Evolutionary conservation across 2,113 vertebrate genomes (phyloP), one percentile per base, ranked within the genome.

Genomic region (Poicephalus gulielmi): DNA sequence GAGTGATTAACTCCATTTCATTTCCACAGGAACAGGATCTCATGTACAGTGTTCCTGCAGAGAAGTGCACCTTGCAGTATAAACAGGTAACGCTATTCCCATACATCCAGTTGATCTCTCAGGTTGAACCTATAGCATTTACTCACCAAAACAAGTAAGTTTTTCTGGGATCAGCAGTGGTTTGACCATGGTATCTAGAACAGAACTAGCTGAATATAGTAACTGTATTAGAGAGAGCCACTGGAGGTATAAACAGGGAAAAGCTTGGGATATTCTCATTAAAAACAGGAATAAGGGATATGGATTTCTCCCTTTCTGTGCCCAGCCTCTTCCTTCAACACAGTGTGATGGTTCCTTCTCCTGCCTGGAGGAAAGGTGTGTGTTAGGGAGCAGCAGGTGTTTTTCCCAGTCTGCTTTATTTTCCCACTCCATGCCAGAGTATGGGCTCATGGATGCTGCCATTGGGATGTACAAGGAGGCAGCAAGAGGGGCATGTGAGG

Each of bases 391-490:
- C n/a, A 66, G 39, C 33, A 6, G 18, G 57, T 1, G 8, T 13
- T 55, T n/a, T 66, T 11, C 44, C 35, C 25, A 2, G 6, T 17
- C 28, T n/a, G 33, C 71, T 76, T 31, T 17, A 6, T 77, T 53
- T 53, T 41, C 19, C 53, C 11, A 28, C 63, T n/a, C 13, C 11
- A 19, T 17, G 24, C 11, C 8, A 19, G 63, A 47, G 70, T 8
- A 2, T 0, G 31, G 52, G 3, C 35, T 43, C 1, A 2, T 7
- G 4, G 46, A 4, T 0, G 10, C 50, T 50, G 43, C 15, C 10
- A 1, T 4, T 10, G 63, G 1, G 46, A 1, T 1, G 71, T 23
- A 6, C 10, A 10, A 49, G 14, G 71, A 35, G 64, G 25, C 13
- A n/a, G 63, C 28, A 0, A 28, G 43, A 27, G 37, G 43, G 16